Conservation (phyloP, 2,888 invertebrate genomes). For the Biston stratarius region DNA sequence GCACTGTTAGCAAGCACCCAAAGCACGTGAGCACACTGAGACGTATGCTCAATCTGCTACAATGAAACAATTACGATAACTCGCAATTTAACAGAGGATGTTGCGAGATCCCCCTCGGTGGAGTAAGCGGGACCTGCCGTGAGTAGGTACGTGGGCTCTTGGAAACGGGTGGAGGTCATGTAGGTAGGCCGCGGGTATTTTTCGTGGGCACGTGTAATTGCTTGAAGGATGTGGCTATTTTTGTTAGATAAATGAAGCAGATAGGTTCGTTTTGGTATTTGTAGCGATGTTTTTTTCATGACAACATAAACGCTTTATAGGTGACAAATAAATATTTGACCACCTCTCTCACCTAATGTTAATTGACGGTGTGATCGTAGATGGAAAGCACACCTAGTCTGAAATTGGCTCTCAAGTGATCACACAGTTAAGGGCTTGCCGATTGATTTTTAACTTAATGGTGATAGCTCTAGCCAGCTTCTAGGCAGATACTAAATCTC, state of each 20-base stretch:
- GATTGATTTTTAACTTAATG: too few species aligned
- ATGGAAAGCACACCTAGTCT: too few species aligned
- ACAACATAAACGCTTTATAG: too few species aligned
- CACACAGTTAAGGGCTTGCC: too few species aligned
- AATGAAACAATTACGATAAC: slow-evolving; percentile 86
- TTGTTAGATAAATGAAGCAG: neutral
- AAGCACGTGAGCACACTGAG: slow-evolving; percentile 60
- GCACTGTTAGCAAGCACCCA: slow-evolving; percentile 54
- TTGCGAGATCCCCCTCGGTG: slow-evolving; percentile 67
- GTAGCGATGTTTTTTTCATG: too few species aligned
- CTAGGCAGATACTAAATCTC: too few species aligned
- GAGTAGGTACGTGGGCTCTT: slow-evolving; percentile 52
- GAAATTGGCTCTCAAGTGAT: too few species aligned
- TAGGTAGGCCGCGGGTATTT: slow-evolving; percentile 34
- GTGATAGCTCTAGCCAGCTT: too few species aligned
- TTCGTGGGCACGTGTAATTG: slow-evolving; percentile 44
- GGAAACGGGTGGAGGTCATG: slow-evolving; percentile 47
- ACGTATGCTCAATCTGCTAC: slow-evolving; percentile 78
- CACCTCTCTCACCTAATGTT: too few species aligned
- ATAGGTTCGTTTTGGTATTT: too few species aligned
- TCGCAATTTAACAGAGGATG: slow-evolving; percentile 86
- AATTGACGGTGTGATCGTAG: too few species aligned
- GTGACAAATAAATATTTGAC: too few species aligned
- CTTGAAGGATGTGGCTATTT: slow-evolving; percentile 11
- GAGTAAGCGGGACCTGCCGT: slow-evolving; percentile 68